phyloP scores from a whole-genome alignment of 2,797 vertebrate species.

The Bradypodion pumilum region DNA sequence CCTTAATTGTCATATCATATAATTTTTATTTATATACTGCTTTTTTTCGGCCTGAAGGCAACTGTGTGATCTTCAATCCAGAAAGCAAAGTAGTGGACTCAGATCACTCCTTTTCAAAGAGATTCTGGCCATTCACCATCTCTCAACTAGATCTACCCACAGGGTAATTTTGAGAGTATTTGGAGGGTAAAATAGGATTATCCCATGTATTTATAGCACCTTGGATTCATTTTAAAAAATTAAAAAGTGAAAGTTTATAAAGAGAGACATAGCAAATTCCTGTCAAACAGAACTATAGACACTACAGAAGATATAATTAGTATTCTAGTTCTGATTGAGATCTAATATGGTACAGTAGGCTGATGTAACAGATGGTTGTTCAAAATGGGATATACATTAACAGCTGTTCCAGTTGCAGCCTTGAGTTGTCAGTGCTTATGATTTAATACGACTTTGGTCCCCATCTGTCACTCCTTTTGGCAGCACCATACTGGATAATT shows the following conservation, averaged over 20 bases:
- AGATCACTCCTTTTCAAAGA: background rate
- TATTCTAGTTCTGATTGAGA: slow-evolving; percentile 2
- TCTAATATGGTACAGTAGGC: background rate
- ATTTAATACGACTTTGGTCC: slow-evolving; percentile 62
- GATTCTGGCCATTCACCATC: background rate
- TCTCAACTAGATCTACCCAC: background rate
- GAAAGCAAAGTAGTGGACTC: background rate
- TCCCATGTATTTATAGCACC: no score
- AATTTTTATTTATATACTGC: no score
- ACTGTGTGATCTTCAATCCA: background rate
- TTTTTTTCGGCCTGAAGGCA: no score
- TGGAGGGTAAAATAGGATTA: background rate
- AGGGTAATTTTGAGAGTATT: background rate
- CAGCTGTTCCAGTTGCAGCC: slow-evolving; percentile 58
- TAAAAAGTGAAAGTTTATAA: background rate
- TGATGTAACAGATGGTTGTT: slow-evolving; percentile 6
- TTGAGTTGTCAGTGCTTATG: slow-evolving; percentile 41
- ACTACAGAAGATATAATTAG: background rate
- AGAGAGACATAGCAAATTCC: background rate
- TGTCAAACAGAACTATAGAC: background rate
- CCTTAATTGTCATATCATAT: no score
- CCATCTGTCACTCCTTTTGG: slow-evolving; percentile 65
- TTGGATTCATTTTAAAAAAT: background rate
- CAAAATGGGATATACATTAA: slow-evolving; percentile 48
- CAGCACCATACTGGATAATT: background rate